Base-by-base conservation (phyloP, 2,113 vertebrate genomes). In the Urocitellus parryii region DNA sequence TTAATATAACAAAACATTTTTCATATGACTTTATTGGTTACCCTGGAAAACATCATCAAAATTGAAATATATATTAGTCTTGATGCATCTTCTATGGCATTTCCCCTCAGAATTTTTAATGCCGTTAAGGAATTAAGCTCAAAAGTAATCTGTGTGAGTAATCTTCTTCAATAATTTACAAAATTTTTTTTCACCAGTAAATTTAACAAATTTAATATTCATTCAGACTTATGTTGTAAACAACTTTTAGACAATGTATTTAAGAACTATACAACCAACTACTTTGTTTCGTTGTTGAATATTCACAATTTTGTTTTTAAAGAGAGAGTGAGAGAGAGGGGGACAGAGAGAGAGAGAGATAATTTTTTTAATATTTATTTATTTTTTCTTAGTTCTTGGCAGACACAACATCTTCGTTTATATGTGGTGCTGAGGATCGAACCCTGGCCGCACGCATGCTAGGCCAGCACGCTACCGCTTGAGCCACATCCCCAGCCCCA, bases 1-100 rank as follows among this genome's bases (percentile, higher is more conserved):
- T 82, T 90, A 34, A 86, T 51, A 76, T 24, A 58, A 72, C 25
- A 95, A 83, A 70, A 67, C 70, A 81, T 65, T n/a, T 72, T 82
- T 81, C 77, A 58, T 67, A 70, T 11, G 39, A 34, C 27, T 74
- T 95, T 68, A 92, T 18, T 20, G 70, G 1, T 88, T 84, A 88
- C 61, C 29, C 91, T 5, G 20, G 5, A 20, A 22, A 91, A 94
- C 32, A 29, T 73, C 18, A 72, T 48, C 32, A 91, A 92, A 45
- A 3, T 58, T 63, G 4, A 94, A 89, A 95, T 83, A 58, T 10
- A 27, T 13, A n/a, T 84, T 82, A 88, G 9, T 3, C 10, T 92
- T 78, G 79, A 74, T 5, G 2, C 20, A 78, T 34, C 0, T 81
- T 91, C 70, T 22, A 22, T 11, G 2, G 18, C 32, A 84, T 58